Evolutionary conservation across 1,140 invertebrate species (phyloP).

Genomic region (Saccostrea echinata): DNA sequence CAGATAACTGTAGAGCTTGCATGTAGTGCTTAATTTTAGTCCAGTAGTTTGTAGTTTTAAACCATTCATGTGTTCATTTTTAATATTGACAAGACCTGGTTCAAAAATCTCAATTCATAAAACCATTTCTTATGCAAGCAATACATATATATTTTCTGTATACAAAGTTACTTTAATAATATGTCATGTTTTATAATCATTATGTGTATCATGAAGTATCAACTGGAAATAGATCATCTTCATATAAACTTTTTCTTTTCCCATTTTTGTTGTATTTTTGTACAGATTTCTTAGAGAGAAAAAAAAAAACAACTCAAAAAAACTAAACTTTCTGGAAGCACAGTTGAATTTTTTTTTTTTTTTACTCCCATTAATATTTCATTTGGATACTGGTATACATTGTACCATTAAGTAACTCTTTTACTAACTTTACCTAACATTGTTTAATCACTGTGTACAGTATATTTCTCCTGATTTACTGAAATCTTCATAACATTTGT

Average conservation of each 20-base stretch:
- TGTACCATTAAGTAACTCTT: too few relatives aligned
- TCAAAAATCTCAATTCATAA: background rate
- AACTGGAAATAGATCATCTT: background rate
- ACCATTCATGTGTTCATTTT: conserved; percentile 28
- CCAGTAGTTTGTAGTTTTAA: background rate
- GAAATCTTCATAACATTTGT: too few relatives aligned
- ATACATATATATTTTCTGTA: background rate
- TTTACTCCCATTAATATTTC: background rate
- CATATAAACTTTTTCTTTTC: background rate
- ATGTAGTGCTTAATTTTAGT: background rate
- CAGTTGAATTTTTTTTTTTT: background rate
- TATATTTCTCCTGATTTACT: too few relatives aligned
- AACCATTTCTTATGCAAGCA: background rate
- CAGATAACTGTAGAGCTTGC: background rate
- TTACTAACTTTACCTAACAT: too few relatives aligned
- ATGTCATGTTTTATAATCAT: too few relatives aligned
- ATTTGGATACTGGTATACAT: background rate
- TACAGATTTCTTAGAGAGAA: background rate
- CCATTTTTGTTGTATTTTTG: background rate
- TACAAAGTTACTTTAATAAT: too few relatives aligned
- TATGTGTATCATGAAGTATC: too few relatives aligned
- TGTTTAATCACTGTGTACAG: too few relatives aligned
- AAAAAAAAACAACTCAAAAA: background rate
- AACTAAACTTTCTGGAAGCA: background rate
- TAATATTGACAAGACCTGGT: background rate